phyloP scores from a whole-genome alignment of 1,140 invertebrate species.

The Probaryconus sp. region DNA sequence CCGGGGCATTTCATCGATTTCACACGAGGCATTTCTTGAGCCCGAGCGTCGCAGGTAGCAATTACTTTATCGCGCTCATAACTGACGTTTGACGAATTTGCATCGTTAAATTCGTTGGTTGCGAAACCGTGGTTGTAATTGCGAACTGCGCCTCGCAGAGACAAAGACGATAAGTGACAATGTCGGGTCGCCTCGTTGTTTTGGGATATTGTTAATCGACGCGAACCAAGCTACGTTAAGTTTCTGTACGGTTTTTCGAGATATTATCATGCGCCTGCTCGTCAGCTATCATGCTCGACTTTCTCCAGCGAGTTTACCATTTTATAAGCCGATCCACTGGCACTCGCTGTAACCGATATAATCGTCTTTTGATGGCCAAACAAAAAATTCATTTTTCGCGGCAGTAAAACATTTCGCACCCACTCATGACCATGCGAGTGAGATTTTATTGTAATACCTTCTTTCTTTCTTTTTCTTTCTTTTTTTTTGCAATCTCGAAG shows the following conservation, averaged over 20 bases:
- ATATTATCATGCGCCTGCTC: slow-evolving; percentile 46
- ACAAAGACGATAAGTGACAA: slow-evolving; percentile 9
- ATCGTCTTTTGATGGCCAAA: slow-evolving; percentile 43
- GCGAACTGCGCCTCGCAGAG: background rate
- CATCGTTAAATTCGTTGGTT: slow-evolving; percentile 18
- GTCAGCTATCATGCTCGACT: slow-evolving; percentile 48
- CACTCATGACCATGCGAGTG: slow-evolving; percentile 17
- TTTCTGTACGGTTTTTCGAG: slow-evolving; percentile 33
- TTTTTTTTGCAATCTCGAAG: no score
- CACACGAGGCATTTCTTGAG: slow-evolving; percentile 28
- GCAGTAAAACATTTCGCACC: slow-evolving; percentile 42
- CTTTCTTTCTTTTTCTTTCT: no score
- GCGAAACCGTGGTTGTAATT: background rate
- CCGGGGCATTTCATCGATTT: slow-evolving; percentile 33
- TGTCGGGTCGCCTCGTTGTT: no score
- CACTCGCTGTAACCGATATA: slow-evolving; percentile 31
- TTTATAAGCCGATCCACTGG: slow-evolving; percentile 15
- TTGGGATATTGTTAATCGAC: no score
- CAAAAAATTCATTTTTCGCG: slow-evolving; percentile 45
- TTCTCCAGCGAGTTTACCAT: slow-evolving; percentile 42
- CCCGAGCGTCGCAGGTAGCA: slow-evolving; percentile 5
- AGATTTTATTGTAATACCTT: no score
- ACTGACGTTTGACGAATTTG: slow-evolving; percentile 28
- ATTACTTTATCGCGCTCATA: slow-evolving; percentile 26
- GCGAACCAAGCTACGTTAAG: background rate